These are phyloP conservation scores for Potamarius usumacintae DNA, from an alignment of 2,113 vertebrate species.

Conservation along the genomic window DNA sequence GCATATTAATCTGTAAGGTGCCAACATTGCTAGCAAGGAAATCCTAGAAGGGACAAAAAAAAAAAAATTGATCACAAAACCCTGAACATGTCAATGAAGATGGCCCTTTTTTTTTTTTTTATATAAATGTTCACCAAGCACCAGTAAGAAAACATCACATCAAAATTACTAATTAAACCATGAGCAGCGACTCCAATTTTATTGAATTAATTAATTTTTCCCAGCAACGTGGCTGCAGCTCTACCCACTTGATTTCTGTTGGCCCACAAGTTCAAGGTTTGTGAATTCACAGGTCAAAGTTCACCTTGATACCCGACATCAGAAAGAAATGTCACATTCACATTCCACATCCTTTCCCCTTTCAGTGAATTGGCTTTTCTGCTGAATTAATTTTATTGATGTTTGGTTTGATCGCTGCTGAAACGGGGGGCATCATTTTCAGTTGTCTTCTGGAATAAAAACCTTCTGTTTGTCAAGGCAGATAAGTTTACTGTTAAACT, in stretches of 20 bases:
- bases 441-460: neutral
- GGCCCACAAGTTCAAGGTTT: neutral
- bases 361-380: neutral
- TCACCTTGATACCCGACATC: too few species aligned
- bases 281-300: neutral
- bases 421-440: neutral
- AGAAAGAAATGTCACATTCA: neutral
- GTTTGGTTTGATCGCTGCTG: neutral
- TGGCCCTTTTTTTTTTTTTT: neutral
- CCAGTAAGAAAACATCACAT: neutral
- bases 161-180: too few species aligned
- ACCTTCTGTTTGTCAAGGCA: neutral
- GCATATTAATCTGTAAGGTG: slow-evolving; percentile 30
- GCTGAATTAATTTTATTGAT: neutral
- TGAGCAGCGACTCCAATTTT: too few species aligned
- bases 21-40: neutral
- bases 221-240: neutral
- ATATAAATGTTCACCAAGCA: neutral
- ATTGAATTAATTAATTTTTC: neutral
- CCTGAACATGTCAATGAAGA: neutral
- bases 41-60: neutral
- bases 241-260: neutral
- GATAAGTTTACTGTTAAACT: neutral
- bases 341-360: neutral
- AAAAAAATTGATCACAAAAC: neutral